Evolutionary conservation across 1,140 invertebrate species (phyloP), one percentile per base, ranked within the genome.

Genomic region (Diorhabda sublineata): DNA sequence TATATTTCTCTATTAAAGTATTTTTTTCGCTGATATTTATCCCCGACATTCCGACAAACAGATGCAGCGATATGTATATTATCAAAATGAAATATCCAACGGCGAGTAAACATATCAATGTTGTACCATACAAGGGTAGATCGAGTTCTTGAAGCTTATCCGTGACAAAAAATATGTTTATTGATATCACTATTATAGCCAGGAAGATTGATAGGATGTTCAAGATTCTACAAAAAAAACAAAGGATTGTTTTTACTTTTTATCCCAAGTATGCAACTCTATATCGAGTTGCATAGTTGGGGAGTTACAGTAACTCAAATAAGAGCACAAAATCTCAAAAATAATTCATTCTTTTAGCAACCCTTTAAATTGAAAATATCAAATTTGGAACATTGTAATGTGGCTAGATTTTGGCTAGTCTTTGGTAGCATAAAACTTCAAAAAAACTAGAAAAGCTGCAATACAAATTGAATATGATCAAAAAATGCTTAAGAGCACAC

Each of bases 81-180:
- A 91, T 87, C 75, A 93, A 90, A 2, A 84, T 58, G 45, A 92
- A 79, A 79, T 94, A 94, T 58, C 87, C 79, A 58, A 87, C 68
- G 5, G 85, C 84, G 71, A 86, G 85, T 52, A 92, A 77, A 42
- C 81, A 81, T 64, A 92, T 83, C 44, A 80, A 70, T 2, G 87
- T 73, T 62, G 86, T 84, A 73, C 69, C 84, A 71, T 66, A 81
- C 77, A 85, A 86, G 52, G 81, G 70, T 3, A 87, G 83, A 45
- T 89, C 70, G 26, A 81, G 73, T 3, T 81, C 73, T 4, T 83
- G 74, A 1, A 91, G 84, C 74, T 87, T 89, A 41, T 82, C 81
- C 11, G 85, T 80, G 3, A 94, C 90, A 81, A 95, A 94, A 77
- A 88, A 94, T 64, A 93, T 83, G 78, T 96, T 95, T 71, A 96